Evolutionary conservation across 2,113 vertebrate genomes (phyloP), one percentile per base, ranked within the genome.

Genomic region (Rhynchomys soricoides): DNA sequence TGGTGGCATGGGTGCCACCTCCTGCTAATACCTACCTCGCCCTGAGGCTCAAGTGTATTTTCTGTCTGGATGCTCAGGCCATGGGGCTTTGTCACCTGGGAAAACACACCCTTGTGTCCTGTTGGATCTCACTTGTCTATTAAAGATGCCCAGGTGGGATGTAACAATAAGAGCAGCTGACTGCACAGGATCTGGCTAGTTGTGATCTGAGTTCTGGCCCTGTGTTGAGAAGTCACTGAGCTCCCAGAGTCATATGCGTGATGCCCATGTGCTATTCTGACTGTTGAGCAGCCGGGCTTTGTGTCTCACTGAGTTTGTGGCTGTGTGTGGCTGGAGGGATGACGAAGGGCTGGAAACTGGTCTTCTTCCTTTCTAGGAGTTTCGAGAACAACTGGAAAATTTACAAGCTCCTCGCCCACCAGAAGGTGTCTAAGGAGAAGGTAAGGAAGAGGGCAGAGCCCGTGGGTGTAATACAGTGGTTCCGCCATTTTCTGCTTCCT

Each of bases 321-420:
- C 48, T 9, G 1, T 37, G 16, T 17, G 37, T 26, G 31, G 57
- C 79, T 15, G 45, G 34, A 26, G 57, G 74, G 34, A 21, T 52
- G 40, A 40, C 1, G 11, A 19, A 5, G 10, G 77, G 95, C 31
- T 40, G 22, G 1, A 1, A 1, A 0, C 26, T 4, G 50, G 15
- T 74, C 0, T 24, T 1, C 3, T 92, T 43, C 96, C 74, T 77
- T 98, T 97, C 55, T 94, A 99, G 99, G 99, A 99, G 99, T 97
- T 99, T 99, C 96, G 99, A 99, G 97, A 99, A 99, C 98, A 99
- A 99, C 98, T 99, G 98, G 99, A 99, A 99, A 94, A 99, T 99
- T 87, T 99, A 99, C 98, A 99, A 99, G 93, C 98, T 99, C 75
- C 98, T 99, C 37, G 98, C 99, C 0, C 99, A 99, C 97, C 99